Evolutionary conservation across 2,113 vertebrate species (phyloP), one percentile per base, ranked within the genome.

Genomic region (Talpa occidentalis): DNA sequence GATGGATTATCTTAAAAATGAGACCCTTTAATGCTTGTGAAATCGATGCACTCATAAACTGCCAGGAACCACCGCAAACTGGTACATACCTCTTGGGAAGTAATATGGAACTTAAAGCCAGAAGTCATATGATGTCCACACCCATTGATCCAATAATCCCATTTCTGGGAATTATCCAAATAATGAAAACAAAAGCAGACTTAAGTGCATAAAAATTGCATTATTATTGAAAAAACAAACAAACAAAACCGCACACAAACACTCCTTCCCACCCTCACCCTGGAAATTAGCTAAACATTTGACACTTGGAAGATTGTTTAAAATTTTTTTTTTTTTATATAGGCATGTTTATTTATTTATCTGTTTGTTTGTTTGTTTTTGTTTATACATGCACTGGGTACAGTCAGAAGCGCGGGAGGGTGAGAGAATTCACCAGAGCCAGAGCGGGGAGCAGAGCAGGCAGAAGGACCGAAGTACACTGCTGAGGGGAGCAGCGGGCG

Each of bases 111-210:
- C 28, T 93, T 9, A 6, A 7, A 80, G 82, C 69, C 54, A 85
- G 84, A 49, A 84, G 10, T 67, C 92, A 16, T 66, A 84, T 79
- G 85, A 92, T 62, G 30, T 79, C 60, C 86, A 94, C 40, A 54
- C 52, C 78, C 82, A 67, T 21, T 88, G 89, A 90, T 73, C 78
- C 62, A 40, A 44, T 59, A 70, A 92, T 76, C 40, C 4, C 49
- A 40, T 21, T 83, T 73, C 85, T 90, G 81, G 73, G 15, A 96
- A 88, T 35, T 69, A 87, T 79, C 42, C 79, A 81, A 92, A 78
- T 74, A 74, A 90, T 90, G 56, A 87, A 92, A 93, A 44, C 12
- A 47, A 66, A 82, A 70, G 32, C 62, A 78, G 62, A 66, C 21
- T 59, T 89, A 42, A 12, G 5, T 88, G n/a, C 24, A 87, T 59